A percentile compares a stretch with the other conserved stretches of the same genome.
Conservation (phyloP, 1,140 invertebrate genomes). For the Theocolax elegans region DNA sequence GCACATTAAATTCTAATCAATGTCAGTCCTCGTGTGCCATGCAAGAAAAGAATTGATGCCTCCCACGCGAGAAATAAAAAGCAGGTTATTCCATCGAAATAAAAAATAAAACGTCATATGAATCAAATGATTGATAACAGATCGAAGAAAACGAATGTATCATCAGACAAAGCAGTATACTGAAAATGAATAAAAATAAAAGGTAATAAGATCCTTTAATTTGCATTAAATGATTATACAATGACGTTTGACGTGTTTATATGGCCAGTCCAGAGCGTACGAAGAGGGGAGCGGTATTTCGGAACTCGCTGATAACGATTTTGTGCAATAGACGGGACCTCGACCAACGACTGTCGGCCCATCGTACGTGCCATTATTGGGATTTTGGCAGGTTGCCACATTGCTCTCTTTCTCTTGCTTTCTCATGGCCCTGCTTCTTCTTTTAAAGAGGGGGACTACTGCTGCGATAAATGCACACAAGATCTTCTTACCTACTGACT, state of each 20-base stretch:
- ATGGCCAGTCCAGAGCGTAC: slow-evolving; percentile 2
- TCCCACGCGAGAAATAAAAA: no score
- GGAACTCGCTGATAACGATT: slow-evolving; percentile 50
- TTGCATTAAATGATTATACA: not conserved
- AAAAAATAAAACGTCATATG: no score
- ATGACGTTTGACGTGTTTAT: slow-evolving; percentile 19
- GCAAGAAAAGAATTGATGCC: no score
- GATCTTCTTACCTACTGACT: no score
- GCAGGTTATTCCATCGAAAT: no score
- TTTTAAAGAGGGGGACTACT: slow-evolving; percentile 7
- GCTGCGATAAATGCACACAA: slow-evolving; percentile 24
- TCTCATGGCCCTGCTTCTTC: not conserved
- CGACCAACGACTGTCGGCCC: no score
- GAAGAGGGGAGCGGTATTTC: not conserved
- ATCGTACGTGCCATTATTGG: slow-evolving; percentile 50
- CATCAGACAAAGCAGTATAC: no score
- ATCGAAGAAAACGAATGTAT: no score
- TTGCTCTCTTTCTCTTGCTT: not conserved
- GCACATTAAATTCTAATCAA: no score
- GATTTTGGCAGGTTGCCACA: slow-evolving; percentile 50
- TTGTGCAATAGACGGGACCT: slow-evolving; percentile 44
- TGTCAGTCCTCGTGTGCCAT: no score
- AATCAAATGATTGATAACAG: no score
- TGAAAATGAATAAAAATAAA: no score
- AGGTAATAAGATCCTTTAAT: not conserved